Evolutionary conservation across 37 sponge, comb jelly and placozoan genomes (phyloP).

Genomic region (Cliona cf. orientalis): DNA sequence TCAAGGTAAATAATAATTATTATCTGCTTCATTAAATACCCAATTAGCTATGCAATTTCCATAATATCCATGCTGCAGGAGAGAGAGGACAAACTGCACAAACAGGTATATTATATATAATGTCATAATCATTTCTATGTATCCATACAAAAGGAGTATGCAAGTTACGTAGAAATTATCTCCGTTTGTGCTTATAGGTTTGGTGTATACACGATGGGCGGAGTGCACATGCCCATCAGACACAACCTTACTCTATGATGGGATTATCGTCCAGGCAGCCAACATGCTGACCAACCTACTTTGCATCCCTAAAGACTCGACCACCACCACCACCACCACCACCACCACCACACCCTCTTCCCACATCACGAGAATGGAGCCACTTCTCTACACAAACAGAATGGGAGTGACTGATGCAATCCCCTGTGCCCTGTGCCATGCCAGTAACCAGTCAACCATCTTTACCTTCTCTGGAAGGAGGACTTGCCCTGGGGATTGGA

Average conservation of each 20-base stretch:
- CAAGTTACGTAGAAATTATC: background rate
- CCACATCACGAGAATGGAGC: background rate
- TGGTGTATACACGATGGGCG: constrained; percentile 7
- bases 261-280: background rate
- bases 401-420: background rate
- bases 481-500: constrained; percentile 7
- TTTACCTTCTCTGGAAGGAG: background rate
- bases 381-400: background rate
- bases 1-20: too few species aligned
- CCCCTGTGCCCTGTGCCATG: constrained; percentile 7
- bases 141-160: background rate
- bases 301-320: background rate
- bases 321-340: background rate
- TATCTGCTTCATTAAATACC: too few species aligned
- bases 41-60: background rate
- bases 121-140: too few species aligned
- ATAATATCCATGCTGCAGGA: background rate
- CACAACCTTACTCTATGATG: background rate
- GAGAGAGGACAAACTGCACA: background rate
- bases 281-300: background rate
- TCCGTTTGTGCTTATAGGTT: background rate
- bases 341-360: background rate
- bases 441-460: background rate
- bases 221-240: background rate
- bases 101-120: background rate